Evolutionary conservation across 2,113 vertebrate genomes (phyloP).

Genomic region (Oriolus oriolus): DNA sequence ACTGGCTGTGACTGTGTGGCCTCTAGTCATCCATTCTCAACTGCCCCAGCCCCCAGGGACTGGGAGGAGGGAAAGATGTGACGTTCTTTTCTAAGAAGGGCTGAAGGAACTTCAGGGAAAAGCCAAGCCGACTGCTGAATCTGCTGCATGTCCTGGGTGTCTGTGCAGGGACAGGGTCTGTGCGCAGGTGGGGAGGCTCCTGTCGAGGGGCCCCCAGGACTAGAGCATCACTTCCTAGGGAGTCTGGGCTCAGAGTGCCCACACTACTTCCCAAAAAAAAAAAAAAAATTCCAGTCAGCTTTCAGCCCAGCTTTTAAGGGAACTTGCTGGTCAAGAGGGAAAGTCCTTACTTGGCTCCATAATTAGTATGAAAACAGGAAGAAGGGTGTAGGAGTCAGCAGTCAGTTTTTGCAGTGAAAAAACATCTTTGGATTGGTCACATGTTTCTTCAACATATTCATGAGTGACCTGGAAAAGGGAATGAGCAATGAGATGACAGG

Average conservation of each 20-base stretch:
- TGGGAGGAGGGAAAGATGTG: background rate
- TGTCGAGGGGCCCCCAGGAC: background rate
- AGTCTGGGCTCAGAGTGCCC: background rate
- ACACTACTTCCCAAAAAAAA: background rate
- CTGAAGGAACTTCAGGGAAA: slow-evolving; percentile 1
- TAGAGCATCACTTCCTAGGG: background rate
- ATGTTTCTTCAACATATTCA: background rate
- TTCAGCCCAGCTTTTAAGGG: background rate
- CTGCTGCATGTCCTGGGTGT: background rate
- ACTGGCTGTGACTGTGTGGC: background rate
- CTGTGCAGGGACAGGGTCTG: background rate
- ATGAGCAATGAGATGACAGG: background rate
- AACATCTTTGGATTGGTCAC: background rate
- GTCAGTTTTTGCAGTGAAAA: background rate
- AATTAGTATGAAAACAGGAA: slow-evolving; percentile 42
- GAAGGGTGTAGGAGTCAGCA: background rate
- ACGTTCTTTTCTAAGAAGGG: background rate
- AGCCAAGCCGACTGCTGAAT: background rate
- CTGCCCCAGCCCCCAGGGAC: background rate
- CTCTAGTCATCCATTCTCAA: background rate
- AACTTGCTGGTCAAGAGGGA: background rate
- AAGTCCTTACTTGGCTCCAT: background rate
- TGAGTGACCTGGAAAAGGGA: slow-evolving; percentile 29
- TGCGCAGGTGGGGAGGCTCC: background rate
- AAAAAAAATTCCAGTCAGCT: background rate